Conservation (phyloP, 2,888 invertebrate genomes). For the Drosophila mimetica region DNA sequence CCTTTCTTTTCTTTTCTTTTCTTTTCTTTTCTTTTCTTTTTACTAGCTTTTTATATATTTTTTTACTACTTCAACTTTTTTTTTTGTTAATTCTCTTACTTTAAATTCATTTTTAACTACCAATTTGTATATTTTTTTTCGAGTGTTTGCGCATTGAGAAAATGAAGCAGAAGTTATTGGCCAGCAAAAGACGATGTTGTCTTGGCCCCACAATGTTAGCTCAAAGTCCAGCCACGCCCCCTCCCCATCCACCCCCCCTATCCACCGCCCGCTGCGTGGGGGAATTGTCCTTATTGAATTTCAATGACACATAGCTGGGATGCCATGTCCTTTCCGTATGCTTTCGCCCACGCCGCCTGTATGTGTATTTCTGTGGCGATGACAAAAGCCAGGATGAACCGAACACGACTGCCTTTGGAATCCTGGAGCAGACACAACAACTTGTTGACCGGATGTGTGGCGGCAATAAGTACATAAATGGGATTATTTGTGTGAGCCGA, state of each 20-base stretch:
- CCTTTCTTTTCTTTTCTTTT: not conserved
- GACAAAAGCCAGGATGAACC: slow-evolving; percentile 54
- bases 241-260: not conserved
- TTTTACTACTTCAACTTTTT: too few species aligned
- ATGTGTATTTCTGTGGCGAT: slow-evolving; percentile 50
- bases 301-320: slow-evolving; percentile 64
- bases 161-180: slow-evolving; percentile 69
- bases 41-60: too few species aligned
- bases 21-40: too few species aligned
- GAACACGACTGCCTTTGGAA: slow-evolving; percentile 31
- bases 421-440: slow-evolving; percentile 52
- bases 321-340: slow-evolving; percentile 45
- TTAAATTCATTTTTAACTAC: too few species aligned
- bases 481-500: slow-evolving; percentile 66
- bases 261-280: slow-evolving; percentile 23
- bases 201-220: slow-evolving; percentile 54
- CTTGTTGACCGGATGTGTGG: slow-evolving; percentile 77
- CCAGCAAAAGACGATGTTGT: slow-evolving; percentile 59
- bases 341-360: slow-evolving; percentile 20
- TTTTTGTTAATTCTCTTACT: too few species aligned
- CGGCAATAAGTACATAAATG: slow-evolving; percentile 74
- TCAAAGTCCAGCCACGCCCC: slow-evolving; percentile 5
- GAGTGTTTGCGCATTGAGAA: slow-evolving; percentile 39
- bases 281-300: slow-evolving; percentile 74
- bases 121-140: not conserved